Evolutionary conservation across 2,888 invertebrate genomes (phyloP), one percentile per base, ranked within the genome.

Genomic region (Neoaliturus tenellus): DNA sequence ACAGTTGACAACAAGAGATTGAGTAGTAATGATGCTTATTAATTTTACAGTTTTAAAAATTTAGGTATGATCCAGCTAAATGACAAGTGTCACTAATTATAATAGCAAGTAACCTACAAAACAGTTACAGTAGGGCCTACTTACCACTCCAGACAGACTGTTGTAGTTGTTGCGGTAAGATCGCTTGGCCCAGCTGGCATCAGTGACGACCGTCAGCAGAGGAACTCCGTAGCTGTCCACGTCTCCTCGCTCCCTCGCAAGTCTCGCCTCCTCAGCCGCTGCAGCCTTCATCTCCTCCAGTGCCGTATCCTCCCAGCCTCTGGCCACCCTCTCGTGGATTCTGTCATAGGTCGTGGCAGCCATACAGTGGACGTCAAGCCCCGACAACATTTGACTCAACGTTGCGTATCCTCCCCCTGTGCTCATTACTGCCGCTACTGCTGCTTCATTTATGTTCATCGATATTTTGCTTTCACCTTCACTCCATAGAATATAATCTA

Each of bases 171-270:
- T 83, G 41, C 82, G 83, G 78, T 88, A 87, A 1, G 88, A 88
- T 33, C 88, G 81, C 85, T 88, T 88, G 12, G 84, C 85, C 88
- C 88, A 88, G 25, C 87, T 87, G 31, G 88, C 88, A 84, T 88
- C 88, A 58, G 86, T 87, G 80, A 89, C 85, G 51, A 89, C 88
- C 20, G 87, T 86, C 28, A 88, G 87, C 48, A 83, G 83, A 33
- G 87, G 85, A 23, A 81, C 78, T 25, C 86, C 87, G 51, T 88
- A 84, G 17, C 35, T 75, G 80, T 87, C 87, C 17, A 88, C 82
- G 33, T 88, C 83, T 8, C 88, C 87, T 33, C 69, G 20, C 80
- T 87, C 86, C 28, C 62, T 71, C 23, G 88, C 87, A 81, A 88
- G 39, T 62, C 82, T 39, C 39, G 35, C 58, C 55, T 80, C 80